Conservation (phyloP, 92 coral and sea anemone species). For the Phenganax stokvisi region DNA sequence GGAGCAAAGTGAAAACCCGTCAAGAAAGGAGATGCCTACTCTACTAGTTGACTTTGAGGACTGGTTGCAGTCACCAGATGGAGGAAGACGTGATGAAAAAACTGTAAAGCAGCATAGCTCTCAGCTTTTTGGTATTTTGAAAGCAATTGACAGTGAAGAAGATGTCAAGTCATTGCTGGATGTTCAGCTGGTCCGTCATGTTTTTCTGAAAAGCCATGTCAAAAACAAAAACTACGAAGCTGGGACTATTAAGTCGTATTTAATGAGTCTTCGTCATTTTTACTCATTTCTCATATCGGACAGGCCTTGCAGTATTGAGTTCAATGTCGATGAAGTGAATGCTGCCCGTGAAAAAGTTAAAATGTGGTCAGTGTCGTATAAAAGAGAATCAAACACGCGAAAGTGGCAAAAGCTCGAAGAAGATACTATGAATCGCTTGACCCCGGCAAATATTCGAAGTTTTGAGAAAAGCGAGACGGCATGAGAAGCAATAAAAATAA, state of each 20-base stretch:
- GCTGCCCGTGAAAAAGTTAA: conserved; percentile 48
- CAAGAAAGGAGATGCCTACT: background rate
- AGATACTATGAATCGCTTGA: conserved; percentile 19
- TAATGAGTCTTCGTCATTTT: conserved; percentile 63
- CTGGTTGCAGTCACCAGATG: conserved; percentile 55
- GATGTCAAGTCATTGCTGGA: conserved; percentile 39
- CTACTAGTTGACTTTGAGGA: conserved; percentile 28
- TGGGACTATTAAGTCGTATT: conserved; percentile 51
- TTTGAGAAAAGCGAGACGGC: conserved; percentile 52
- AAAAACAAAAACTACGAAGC: conserved; percentile 42
- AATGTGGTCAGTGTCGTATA: conserved; percentile 38
- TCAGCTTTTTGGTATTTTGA: conserved; percentile 37
- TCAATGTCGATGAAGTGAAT: conserved; percentile 37
- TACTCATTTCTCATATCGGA: conserved; percentile 51
- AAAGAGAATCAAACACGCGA: conserved; percentile 41
- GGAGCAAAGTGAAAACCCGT: background rate
- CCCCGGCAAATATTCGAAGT: conserved; percentile 37
- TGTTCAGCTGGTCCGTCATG: conserved; percentile 32
- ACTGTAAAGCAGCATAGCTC: conserved; percentile 44
- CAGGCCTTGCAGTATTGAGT: conserved; percentile 46
- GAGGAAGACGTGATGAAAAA: conserved; percentile 45
- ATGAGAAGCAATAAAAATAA: conserved; percentile 35
- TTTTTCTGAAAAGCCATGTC: conserved; percentile 30
- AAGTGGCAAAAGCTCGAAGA: conserved; percentile 52
- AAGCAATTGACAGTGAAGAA: conserved; percentile 32